Evolutionary conservation across 2,888 invertebrate genomes (phyloP), one percentile per base, ranked within the genome.

Genomic region (Phaedon cochleariae): DNA sequence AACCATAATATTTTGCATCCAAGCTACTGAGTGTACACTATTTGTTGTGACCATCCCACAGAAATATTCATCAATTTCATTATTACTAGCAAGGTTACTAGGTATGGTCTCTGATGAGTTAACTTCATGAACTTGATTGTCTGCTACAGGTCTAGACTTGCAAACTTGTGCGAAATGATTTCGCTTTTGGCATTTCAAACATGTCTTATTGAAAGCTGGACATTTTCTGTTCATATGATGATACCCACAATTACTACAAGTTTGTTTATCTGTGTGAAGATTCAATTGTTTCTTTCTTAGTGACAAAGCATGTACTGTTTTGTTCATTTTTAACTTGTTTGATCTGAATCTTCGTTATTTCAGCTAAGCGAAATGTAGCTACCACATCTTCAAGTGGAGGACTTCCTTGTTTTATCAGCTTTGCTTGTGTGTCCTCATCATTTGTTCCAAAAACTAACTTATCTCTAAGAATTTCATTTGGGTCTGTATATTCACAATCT

Each of bases 291-390:
- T 34, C 9, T 34, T 1, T 10, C 9, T 34, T 10, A 34, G 9
- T 5, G 26, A 26, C 26, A 26, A 3, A 5, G 26, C 26, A 26
- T 26, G 26, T 6, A 26, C 26, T 26, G 26, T 6, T 5, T 6
- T 6, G n/a, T 26, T 26, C 26, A 26, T 26, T 26, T 6, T 26
- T 26, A 6, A 57, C 21, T 7, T 57, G 37, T 22, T 57, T 41
- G 5, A 41, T 41, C 15, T 57, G 53, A 21, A n/a, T 12, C 17
- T 46, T 34, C 21, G 41, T 41, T 2, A 62, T 18, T 54, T 62
- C 62, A 10, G 62, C 62, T 15, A 62, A 41, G 54, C 54, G 17
- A 20, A 54, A 62, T n/a, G 37, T 10, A 45, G 46, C 26, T n/a
- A 45, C 41, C 2, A 15, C 45, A 54, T 53, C 41, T 62, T 62